A percentile compares a stretch with the other conserved stretches of the same genome.
These are phyloP conservation scores for Arion vulgaris DNA, from an alignment of 1,140 invertebrate genomes.

Conservation along the genomic window DNA sequence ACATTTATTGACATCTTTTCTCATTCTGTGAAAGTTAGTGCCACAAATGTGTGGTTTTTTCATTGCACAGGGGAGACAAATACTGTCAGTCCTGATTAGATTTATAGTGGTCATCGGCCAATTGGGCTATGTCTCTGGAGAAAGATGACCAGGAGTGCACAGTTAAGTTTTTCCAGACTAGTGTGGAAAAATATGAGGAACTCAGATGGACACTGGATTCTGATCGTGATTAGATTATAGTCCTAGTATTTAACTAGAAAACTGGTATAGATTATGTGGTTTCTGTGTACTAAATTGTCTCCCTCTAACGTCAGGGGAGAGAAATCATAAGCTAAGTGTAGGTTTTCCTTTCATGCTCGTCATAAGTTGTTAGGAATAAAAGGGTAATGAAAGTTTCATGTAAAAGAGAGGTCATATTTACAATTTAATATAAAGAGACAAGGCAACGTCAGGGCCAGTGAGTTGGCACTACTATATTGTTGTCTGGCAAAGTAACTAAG, in stretches of 20 bases:
- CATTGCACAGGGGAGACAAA: too few species aligned
- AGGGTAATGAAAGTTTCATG: too few species aligned
- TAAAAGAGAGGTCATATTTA: too few species aligned
- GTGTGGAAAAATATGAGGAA: background rate
- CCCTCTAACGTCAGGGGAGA: background rate
- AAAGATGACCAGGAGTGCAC: background rate
- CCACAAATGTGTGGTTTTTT: too few species aligned
- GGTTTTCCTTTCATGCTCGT: background rate
- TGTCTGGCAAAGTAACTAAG: too few species aligned
- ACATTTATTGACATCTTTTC: too few species aligned
- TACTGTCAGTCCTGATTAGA: slow-evolving; percentile 2
- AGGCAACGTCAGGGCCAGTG: too few species aligned
- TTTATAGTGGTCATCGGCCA: background rate
- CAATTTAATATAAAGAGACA: too few species aligned
- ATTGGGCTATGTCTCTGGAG: background rate
- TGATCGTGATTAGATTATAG: background rate
- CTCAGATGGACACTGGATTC: background rate
- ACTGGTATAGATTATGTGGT: background rate
- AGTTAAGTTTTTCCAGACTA: background rate
- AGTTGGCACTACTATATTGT: too few species aligned
- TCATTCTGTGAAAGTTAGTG: too few species aligned
- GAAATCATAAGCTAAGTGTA: background rate
- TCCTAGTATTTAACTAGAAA: background rate
- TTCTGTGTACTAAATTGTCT: background rate
- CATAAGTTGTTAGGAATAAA: too few species aligned